Percentiles rank a stretch among this genome's conserved stretches.
Conservation (phyloP, 2,888 invertebrate genomes). For the Tanytarsus gracilentus region DNA sequence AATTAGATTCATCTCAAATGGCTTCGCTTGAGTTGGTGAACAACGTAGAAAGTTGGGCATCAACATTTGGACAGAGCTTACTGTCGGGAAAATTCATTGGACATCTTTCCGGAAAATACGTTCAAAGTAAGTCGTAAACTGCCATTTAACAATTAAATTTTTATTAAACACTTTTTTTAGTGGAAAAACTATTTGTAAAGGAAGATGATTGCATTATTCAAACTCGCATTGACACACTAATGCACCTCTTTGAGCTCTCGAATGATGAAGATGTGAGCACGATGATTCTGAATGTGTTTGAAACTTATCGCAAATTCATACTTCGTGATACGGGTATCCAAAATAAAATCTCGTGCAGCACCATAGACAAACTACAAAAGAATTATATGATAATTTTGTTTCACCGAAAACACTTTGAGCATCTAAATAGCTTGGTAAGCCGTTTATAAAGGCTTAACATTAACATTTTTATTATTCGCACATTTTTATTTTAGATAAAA, state of each 20-base stretch:
- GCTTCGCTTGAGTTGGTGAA: too few relatives aligned
- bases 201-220: constrained; percentile 10
- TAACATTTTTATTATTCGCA: not conserved
- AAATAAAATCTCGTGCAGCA: not conserved
- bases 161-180: too few relatives aligned
- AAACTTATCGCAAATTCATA: constrained; percentile 1
- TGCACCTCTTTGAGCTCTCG: not conserved
- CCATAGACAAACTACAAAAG: not conserved
- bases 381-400: not conserved
- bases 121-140: too few relatives aligned
- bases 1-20: too few relatives aligned
- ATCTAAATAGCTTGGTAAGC: constrained; percentile 16
- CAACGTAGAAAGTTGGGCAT: too few relatives aligned
- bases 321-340: not conserved
- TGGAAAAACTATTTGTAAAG: too few relatives aligned
- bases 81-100: too few relatives aligned
- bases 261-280: not conserved
- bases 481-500: constrained; percentile 6
- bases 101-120: too few relatives aligned
- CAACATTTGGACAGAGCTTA: too few relatives aligned
- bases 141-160: too few relatives aligned
- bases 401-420: constrained; percentile 10
- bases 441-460: not conserved
- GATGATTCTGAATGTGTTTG: constrained; percentile 12
- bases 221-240: not conserved